Evolutionary conservation across 2,797 vertebrate genomes (phyloP).

Genomic region (Rhabdophis nuchalis): DNA sequence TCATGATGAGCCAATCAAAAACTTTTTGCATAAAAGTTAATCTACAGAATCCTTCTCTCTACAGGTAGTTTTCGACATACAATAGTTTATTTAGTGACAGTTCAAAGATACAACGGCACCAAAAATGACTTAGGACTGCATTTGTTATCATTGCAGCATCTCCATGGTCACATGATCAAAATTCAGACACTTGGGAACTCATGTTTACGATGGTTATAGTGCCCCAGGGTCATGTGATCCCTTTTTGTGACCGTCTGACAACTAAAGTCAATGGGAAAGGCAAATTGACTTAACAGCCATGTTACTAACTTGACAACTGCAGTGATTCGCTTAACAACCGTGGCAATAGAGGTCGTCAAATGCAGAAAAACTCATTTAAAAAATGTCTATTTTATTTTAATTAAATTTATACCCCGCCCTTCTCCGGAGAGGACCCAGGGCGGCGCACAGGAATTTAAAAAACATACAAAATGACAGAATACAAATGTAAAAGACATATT

Average conservation of each 20-base stretch:
- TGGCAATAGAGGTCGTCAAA: background rate
- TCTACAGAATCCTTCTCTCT: background rate
- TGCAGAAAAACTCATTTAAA: background rate
- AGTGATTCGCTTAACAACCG: background rate
- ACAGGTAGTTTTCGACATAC: background rate
- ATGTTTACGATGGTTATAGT: background rate
- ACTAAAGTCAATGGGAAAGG: background rate
- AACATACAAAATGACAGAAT: no score
- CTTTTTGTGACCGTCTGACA: background rate
- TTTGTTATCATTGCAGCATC: background rate
- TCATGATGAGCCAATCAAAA: background rate
- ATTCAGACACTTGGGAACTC: background rate
- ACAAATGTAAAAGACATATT: no score
- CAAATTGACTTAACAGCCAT: background rate
- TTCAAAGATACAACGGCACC: background rate
- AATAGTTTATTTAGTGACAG: background rate
- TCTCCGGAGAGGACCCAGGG: no score
- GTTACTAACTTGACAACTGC: background rate
- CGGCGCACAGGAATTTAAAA: no score
- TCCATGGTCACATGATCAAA: background rate
- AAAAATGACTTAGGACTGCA: background rate
- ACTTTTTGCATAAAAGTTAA: background rate
- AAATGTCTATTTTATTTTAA: no score
- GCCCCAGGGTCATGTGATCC: no score
- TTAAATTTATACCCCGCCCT: no score